Evolutionary conservation across 2,797 vertebrate genomes (phyloP), one percentile per base, ranked within the genome.

Genomic region (Lates japonicus): DNA sequence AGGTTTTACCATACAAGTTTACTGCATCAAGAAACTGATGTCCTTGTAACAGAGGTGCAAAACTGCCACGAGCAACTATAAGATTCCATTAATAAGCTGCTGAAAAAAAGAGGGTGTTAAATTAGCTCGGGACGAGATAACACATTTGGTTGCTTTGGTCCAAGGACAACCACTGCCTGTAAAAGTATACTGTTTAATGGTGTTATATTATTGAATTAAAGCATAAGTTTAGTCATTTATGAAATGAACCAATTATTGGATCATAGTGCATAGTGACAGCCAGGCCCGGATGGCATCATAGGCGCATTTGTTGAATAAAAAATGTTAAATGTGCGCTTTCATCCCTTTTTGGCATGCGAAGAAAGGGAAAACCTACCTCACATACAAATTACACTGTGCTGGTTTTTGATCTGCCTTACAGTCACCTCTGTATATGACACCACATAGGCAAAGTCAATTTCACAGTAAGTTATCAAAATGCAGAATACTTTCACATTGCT

Each of bases 61-160:
- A 80, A 73, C 13, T 46, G 67, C 64, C 48, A 25, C 17, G 67
- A 78, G 80, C 67, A 39, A 35, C 13, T 42, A 25, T 33, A 20
- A 41, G 17, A 63, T 65, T 55, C 19, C 49, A 22, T 83, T 77
- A 74, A 75, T 61, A 70, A 76, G 68, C 58, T 65, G 44, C 54
- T 65, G 54, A 58, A 44, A 74, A 29, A 80, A 58, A 22, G 42
- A 79, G 65, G 61, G 65, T 51, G 66, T 74, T 62, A 65, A 79
- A 80, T 65, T 72, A 73, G 57, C 58, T 71, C 35, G 25, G 20
- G 69, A 80, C 48, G 9, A 55, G 20, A 70, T 59, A 49, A 68
- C 46, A 81, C 44, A 46, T 70, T 68, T 22, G 41, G 8, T 25
- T 64, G 33, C 52, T 70, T 48, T 62, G 48, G 22, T 79, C 51